A percentile compares a stretch with the other conserved stretches of the same genome.
Evolutionary conservation across 2,888 invertebrate genomes (phyloP).

Genomic region (Sminthurinus aureus): DNA sequence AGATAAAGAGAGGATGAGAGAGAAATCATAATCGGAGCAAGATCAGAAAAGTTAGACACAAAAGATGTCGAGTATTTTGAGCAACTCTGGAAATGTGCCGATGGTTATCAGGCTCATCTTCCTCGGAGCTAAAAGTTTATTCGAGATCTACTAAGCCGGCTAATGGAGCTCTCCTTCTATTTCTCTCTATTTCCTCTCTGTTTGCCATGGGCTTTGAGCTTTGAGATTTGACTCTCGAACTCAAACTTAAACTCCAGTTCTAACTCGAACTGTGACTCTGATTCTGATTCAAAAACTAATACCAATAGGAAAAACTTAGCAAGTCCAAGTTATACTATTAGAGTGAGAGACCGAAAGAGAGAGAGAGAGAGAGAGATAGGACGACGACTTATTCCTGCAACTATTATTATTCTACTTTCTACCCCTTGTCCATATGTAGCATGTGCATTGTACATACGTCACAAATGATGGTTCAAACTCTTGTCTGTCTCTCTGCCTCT

Average conservation of each 20-base stretch:
- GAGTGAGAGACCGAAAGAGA: too few relatives aligned
- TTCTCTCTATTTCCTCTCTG: conserved; percentile 11
- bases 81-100: conserved; percentile 48
- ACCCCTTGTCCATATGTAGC: not conserved
- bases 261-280: not conserved
- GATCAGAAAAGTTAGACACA: conserved; percentile 46
- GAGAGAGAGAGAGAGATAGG: too few relatives aligned
- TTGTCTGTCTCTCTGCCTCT: too few relatives aligned
- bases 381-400: too few relatives aligned
- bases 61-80: conserved; percentile 47
- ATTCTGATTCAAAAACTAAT: not conserved
- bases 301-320: not conserved
- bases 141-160: conserved; percentile 41
- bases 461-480: too few relatives aligned
- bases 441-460: not conserved
- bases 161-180: conserved; percentile 41
- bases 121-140: conserved; percentile 39
- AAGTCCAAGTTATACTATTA: too few relatives aligned
- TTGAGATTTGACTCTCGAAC: not conserved
- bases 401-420: not conserved
- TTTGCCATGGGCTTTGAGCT: not conserved
- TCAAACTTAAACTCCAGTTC: not conserved
- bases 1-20: not conserved
- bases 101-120: conserved; percentile 45
- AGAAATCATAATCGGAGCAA: conserved; percentile 37